Percentiles rank a stretch among this genome's conserved stretches.
These are phyloP conservation scores for Chlamydotis undulata DNA, from an alignment of 2,113 vertebrate species.

Conservation along the genomic window DNA sequence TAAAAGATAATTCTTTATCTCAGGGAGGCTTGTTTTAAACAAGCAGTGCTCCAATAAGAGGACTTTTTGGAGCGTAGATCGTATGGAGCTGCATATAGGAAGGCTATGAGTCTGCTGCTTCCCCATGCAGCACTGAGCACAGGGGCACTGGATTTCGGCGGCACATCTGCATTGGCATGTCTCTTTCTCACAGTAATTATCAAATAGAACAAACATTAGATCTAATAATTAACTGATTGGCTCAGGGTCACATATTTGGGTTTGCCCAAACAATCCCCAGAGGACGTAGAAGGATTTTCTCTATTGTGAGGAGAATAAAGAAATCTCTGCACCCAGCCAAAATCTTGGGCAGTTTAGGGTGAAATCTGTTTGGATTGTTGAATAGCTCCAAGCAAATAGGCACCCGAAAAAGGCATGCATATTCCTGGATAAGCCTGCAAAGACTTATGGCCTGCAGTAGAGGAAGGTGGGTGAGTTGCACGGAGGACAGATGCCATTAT, in stretches of 20 bases:
- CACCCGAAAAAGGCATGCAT: background rate
- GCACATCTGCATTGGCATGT: background rate
- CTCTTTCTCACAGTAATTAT: background rate
- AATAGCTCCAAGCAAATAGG: background rate
- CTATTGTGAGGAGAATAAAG: background rate
- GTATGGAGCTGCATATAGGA: background rate
- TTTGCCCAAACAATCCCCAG: background rate
- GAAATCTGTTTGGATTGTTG: background rate
- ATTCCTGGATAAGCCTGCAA: background rate
- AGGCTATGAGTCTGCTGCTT: background rate
- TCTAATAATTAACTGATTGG: slow-evolving; percentile 15
- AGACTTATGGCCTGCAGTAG: background rate
- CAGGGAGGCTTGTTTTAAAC: background rate
- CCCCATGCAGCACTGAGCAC: background rate
- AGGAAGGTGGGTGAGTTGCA: background rate
- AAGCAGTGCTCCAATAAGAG: background rate
- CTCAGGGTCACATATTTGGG: background rate
- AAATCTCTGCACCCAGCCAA: background rate
- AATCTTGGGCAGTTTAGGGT: background rate
- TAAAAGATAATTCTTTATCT: background rate
- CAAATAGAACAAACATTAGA: background rate
- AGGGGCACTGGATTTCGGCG: fast-evolving
- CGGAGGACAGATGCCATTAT: fast-evolving
- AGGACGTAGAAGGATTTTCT: background rate
- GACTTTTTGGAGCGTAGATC: background rate